These are phyloP conservation scores for Anguilla japonica DNA, from an alignment of 2,113 vertebrate genomes.

Conservation along the genomic window DNA sequence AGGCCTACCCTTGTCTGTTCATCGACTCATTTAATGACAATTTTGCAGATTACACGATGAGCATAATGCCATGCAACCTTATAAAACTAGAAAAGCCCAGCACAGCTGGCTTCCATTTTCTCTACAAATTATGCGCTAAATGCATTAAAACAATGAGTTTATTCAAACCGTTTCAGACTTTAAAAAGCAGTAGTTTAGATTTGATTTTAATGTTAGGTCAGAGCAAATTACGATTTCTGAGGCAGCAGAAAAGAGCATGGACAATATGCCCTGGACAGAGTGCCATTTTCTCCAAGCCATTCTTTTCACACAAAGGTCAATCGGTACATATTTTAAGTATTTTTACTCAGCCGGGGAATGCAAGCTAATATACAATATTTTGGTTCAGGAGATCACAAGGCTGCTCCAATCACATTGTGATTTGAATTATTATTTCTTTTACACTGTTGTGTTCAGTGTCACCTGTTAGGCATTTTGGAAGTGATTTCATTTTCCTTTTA, in stretches of 20 bases:
- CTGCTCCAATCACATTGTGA: neutral
- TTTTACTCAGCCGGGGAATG: neutral
- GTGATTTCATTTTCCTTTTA: neutral
- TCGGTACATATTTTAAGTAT: neutral
- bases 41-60: constrained; percentile 2
- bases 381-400: neutral
- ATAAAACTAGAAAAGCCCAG: neutral
- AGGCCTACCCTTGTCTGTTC: neutral
- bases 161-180: neutral
- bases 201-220: neutral
- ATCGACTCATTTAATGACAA: neutral
- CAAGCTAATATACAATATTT: neutral
- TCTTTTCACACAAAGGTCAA: neutral
- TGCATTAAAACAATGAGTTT: constrained; percentile 6
- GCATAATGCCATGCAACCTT: neutral
- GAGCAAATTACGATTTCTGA: neutral
- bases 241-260: neutral
- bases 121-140: neutral
- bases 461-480: neutral
- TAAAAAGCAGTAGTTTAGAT: neutral
- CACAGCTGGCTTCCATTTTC: neutral
- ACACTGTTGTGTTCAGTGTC: neutral
- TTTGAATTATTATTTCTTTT: neutral
- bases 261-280: neutral
- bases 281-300: neutral